phyloP scores from a whole-genome alignment of 2,113 vertebrate species.

The Perca flavescens region DNA sequence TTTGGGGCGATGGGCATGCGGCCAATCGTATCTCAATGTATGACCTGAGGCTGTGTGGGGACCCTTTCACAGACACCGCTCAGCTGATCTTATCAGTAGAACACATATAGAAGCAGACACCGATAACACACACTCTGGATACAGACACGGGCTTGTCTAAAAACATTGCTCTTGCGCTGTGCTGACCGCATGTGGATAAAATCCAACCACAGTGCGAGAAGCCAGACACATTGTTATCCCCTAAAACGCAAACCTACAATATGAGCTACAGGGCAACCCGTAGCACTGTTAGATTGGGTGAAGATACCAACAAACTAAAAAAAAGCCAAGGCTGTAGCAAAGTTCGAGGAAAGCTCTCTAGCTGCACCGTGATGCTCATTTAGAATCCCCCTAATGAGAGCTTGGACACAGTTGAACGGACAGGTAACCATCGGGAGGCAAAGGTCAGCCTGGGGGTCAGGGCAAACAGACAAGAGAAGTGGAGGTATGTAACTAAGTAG shows the following conservation, averaged over 20 bases:
- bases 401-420: conserved; percentile 67
- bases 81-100: conserved; percentile 57
- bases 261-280: background rate
- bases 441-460: conserved; percentile 61
- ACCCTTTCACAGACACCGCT: conserved; percentile 22
- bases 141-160: conserved; percentile 7
- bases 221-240: background rate
- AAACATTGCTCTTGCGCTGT: conserved; percentile 1
- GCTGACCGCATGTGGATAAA: conserved; percentile 40
- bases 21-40: conserved; percentile 23
- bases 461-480: conserved; percentile 43
- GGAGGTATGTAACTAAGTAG: conserved; percentile 44
- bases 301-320: background rate
- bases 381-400: conserved; percentile 64
- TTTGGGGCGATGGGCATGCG: conserved; percentile 25
- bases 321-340: background rate
- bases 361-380: conserved; percentile 27
- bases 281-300: background rate
- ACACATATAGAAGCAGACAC: conserved; percentile 28
- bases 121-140: conserved; percentile 16
- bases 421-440: conserved; percentile 51
- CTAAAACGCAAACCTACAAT: background rate
- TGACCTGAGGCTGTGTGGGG: conserved; percentile 19
- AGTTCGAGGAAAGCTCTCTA: conserved; percentile 1
- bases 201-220: conserved; percentile 34